Percentiles rank a stretch among this genome's conserved stretches.
phyloP scores from a whole-genome alignment of 2,113 vertebrate species.

The Anoplopoma fimbria region DNA sequence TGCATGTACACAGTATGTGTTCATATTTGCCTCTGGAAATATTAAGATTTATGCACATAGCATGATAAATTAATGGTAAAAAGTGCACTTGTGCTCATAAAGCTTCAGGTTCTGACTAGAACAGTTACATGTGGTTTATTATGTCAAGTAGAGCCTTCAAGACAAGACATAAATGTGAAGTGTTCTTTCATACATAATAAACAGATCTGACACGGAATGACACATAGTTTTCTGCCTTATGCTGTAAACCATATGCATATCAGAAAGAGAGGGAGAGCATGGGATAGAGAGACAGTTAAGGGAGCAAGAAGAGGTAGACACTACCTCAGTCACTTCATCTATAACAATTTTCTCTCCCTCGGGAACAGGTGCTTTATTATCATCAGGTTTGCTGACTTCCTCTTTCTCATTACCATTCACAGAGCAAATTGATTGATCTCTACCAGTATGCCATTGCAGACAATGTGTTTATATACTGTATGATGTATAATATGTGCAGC shows the following conservation, averaged over 20 bases:
- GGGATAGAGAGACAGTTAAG: not conserved
- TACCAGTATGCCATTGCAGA: not conserved
- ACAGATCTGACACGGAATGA: slow-evolving; percentile 34
- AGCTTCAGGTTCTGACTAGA: slow-evolving; percentile 3
- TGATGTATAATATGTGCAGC: not conserved
- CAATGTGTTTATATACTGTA: not conserved
- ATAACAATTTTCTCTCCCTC: not conserved
- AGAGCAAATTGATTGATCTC: slow-evolving; percentile 17
- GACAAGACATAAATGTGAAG: not conserved
- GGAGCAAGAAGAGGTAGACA: not conserved
- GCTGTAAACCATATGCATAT: not conserved
- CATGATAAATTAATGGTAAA: not conserved
- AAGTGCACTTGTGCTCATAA: not conserved
- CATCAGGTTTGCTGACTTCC: slow-evolving; percentile 15
- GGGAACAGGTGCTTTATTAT: slow-evolving; percentile 8
- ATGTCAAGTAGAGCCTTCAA: slow-evolving; percentile 18
- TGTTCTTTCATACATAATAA: slow-evolving; percentile 39
- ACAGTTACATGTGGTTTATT: slow-evolving; percentile 4
- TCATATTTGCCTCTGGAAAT: slow-evolving; percentile 23
- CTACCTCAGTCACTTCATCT: slow-evolving; percentile 6
- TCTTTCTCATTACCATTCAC: slow-evolving; percentile 13
- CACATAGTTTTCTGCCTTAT: slow-evolving; percentile 4
- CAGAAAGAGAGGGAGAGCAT: not conserved
- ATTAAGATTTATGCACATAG: slow-evolving; percentile 37
- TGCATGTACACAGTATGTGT: slow-evolving; percentile 5